Percentiles rank a stretch among this genome's conserved stretches.
Evolutionary conservation across 1,140 invertebrate species (phyloP).

Genomic region (Drosophila oshimai): DNA sequence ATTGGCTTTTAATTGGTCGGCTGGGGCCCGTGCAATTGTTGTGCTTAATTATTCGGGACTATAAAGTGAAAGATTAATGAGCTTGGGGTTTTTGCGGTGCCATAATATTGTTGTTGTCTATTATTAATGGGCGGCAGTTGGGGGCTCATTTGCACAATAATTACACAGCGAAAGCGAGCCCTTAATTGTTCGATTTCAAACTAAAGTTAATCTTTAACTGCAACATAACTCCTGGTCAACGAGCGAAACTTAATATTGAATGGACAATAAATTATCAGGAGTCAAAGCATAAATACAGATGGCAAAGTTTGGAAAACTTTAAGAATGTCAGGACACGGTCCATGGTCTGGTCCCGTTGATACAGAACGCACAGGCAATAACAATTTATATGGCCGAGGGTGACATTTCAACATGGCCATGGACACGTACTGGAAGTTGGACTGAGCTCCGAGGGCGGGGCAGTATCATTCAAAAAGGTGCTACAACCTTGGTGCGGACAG

Average conservation of each 20-base stretch:
- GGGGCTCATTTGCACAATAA: slow-evolving; percentile 21
- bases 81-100: slow-evolving; percentile 39
- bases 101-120: slow-evolving; percentile 27
- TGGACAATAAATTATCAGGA: slow-evolving; percentile 23
- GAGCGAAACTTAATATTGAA: slow-evolving; percentile 19
- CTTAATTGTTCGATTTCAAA: slow-evolving; percentile 30
- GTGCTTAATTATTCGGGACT: slow-evolving; percentile 39
- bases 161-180: neutral
- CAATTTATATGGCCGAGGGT: slow-evolving; percentile 63
- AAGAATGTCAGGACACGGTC: slow-evolving; percentile 35
- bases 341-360: slow-evolving; percentile 26
- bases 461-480: slow-evolving; percentile 59
- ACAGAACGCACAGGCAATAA: slow-evolving; percentile 69
- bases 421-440: slow-evolving; percentile 14
- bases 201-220: slow-evolving; percentile 4
- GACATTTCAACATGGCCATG: slow-evolving; percentile 48
- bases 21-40: slow-evolving; percentile 20
- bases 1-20: slow-evolving; percentile 35
- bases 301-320: slow-evolving; percentile 42
- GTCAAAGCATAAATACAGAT: slow-evolving; percentile 33
- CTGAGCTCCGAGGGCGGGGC: neutral
- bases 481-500: slow-evolving; percentile 65
- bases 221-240: neutral
- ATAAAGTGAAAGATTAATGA: slow-evolving; percentile 54
- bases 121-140: slow-evolving; percentile 35